Evolutionary conservation across 2,113 vertebrate genomes (phyloP).

Genomic region (Oreochromis niloticus): DNA sequence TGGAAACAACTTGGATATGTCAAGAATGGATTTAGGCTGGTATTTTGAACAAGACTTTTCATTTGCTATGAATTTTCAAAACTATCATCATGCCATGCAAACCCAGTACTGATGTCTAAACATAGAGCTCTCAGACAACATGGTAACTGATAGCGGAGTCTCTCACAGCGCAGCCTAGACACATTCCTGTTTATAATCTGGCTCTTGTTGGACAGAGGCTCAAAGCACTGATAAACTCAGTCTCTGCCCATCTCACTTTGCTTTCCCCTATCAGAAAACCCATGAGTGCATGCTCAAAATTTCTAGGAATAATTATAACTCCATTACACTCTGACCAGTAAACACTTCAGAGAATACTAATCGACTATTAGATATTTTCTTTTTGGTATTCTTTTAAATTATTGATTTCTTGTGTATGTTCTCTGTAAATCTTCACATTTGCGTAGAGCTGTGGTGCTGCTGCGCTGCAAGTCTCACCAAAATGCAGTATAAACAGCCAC

Average conservation of each 20-base stretch:
- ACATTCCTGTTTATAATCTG: constrained; percentile 61
- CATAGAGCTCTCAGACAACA: constrained; percentile 7
- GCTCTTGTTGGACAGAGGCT: constrained; percentile 45
- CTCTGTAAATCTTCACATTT: neutral
- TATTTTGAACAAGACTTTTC: neutral
- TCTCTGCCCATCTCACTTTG: constrained; percentile 32
- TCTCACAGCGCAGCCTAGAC: constrained; percentile 32
- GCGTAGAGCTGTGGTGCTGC: neutral
- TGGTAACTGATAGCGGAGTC: constrained; percentile 34
- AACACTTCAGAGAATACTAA: neutral
- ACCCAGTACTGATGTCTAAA: neutral
- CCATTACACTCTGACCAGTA: neutral
- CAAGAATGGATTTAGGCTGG: neutral
- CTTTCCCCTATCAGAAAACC: constrained; percentile 24
- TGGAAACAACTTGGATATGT: neutral
- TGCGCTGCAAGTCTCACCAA: neutral
- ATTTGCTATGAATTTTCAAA: neutral
- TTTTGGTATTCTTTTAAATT: neutral
- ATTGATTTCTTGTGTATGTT: neutral
- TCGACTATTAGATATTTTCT: neutral
- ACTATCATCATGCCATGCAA: neutral
- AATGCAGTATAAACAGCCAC: neutral
- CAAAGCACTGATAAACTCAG: constrained; percentile 48
- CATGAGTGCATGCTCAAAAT: neutral
- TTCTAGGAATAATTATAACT: neutral